Evolutionary conservation across 2,797 vertebrate genomes (phyloP).

Genomic region (Ctenopoma kingsleyae): DNA sequence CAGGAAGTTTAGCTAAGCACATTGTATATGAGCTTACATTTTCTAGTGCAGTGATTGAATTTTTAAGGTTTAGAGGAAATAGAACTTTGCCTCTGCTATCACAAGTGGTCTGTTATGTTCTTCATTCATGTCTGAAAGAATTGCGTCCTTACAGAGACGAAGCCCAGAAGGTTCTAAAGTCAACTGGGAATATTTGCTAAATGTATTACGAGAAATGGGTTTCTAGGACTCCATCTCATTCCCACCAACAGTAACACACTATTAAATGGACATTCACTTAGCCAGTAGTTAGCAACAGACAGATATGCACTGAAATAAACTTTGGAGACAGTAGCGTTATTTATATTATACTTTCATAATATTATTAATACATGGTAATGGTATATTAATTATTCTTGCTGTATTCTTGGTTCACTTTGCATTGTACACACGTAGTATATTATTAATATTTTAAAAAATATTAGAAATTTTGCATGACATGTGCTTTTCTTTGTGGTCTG

Average conservation of each 20-base stretch:
- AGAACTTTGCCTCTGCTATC: slow-evolving; percentile 17
- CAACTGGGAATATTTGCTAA: slow-evolving; percentile 68
- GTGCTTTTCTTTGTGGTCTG: background rate
- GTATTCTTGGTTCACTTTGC: too few relatives aligned
- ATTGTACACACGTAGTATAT: background rate
- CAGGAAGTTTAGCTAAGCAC: slow-evolving; percentile 11
- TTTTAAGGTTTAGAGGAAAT: slow-evolving; percentile 14
- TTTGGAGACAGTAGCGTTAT: slow-evolving; percentile 7
- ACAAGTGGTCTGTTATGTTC: slow-evolving; percentile 15
- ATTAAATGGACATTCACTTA: slow-evolving; percentile 47
- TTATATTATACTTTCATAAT: background rate
- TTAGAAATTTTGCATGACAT: background rate
- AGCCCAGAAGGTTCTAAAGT: slow-evolving; percentile 36
- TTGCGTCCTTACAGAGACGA: slow-evolving; percentile 29
- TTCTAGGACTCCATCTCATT: slow-evolving; percentile 70
- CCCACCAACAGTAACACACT: slow-evolving; percentile 38
- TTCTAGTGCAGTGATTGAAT: background rate
- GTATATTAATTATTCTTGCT: too few relatives aligned
- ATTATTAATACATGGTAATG: too few relatives aligned
- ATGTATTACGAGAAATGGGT: slow-evolving; percentile 72
- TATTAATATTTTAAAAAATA: background rate
- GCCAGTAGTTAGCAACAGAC: slow-evolving; percentile 6
- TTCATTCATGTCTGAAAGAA: slow-evolving; percentile 36
- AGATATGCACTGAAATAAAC: background rate
- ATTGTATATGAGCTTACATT: slow-evolving; percentile 6